These are phyloP conservation scores for Chaunax sp. DNA, from an alignment of 2,797 vertebrate genomes.

Conservation along the genomic window DNA sequence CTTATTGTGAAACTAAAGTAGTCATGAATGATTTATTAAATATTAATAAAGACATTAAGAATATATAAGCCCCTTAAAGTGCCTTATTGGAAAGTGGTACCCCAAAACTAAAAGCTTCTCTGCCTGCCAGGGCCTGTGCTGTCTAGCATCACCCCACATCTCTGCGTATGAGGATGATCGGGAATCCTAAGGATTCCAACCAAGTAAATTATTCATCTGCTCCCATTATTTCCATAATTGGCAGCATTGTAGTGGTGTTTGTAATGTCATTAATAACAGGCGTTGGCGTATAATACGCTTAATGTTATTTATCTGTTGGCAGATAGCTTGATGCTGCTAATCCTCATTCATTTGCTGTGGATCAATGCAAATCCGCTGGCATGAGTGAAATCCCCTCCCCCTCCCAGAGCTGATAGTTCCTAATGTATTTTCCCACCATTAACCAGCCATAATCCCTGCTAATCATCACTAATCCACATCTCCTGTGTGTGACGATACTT, in stretches of 20 bases:
- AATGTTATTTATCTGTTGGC: slow-evolving; percentile 90
- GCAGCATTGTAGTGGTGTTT: slow-evolving; percentile 81
- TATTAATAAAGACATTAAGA: slow-evolving; percentile 5
- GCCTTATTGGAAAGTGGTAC: slow-evolving; percentile 7
- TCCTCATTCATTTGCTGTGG: slow-evolving; percentile 90
- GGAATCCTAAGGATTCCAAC: slow-evolving; percentile 62
- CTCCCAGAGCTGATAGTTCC: slow-evolving; percentile 78
- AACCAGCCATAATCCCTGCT: slow-evolving; percentile 89
- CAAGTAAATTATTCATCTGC: slow-evolving; percentile 79
- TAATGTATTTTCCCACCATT: slow-evolving; percentile 90
- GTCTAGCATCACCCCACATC: slow-evolving; percentile 43
- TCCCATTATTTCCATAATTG: slow-evolving; percentile 85
- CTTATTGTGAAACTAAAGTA: slow-evolving; percentile 20
- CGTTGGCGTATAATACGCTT: slow-evolving; percentile 84
- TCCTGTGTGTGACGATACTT: slow-evolving; percentile 84
- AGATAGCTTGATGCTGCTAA: slow-evolving; percentile 87
- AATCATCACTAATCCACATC: slow-evolving; percentile 90
- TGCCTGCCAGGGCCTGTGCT: slow-evolving; percentile 34
- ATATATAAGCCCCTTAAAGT: slow-evolving; percentile 24
- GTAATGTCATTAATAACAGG: slow-evolving; percentile 87
- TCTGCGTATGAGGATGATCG: slow-evolving; percentile 55
- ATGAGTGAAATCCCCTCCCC: slow-evolving; percentile 79
- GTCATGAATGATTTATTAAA: slow-evolving; percentile 14
- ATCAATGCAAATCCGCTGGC: slow-evolving; percentile 89
- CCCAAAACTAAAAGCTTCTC: slow-evolving; percentile 7